These are phyloP conservation scores for Cryptotermes secundus DNA, from an alignment of 1,140 invertebrate genomes.

Conservation along the genomic window DNA sequence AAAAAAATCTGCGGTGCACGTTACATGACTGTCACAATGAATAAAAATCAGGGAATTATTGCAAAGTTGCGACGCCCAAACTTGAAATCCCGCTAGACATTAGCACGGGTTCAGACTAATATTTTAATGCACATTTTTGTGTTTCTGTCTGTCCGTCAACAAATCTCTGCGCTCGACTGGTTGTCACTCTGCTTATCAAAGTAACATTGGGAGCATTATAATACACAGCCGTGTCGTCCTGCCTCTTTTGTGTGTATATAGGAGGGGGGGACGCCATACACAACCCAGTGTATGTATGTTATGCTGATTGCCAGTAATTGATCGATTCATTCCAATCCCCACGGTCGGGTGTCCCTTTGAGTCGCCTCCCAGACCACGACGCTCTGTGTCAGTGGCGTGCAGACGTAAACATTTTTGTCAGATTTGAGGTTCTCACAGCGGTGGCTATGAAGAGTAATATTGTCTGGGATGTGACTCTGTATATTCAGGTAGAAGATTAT, in stretches of 20 bases:
- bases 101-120: not conserved
- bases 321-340: conserved; percentile 11
- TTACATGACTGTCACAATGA: not conserved
- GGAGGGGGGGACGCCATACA: not conserved
- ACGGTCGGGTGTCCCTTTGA: conserved; percentile 8
- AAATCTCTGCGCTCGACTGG: not conserved
- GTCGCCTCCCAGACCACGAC: conserved; percentile 6
- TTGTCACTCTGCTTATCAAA: conserved; percentile 19
- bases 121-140: conserved; percentile 7
- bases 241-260: not conserved
- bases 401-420: not conserved
- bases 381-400: not conserved
- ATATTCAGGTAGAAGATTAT: too few relatives aligned
- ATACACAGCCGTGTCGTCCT: not conserved
- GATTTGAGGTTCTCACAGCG: too few relatives aligned
- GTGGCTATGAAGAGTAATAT: too few relatives aligned
- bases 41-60: conserved; percentile 8
- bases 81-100: not conserved
- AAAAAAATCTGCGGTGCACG: not conserved
- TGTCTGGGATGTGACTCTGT: too few relatives aligned
- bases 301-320: conserved; percentile 19
- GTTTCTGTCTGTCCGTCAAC: conserved; percentile 1
- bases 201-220: not conserved
- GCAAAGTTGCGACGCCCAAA: not conserved
- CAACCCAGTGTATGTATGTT: conserved; percentile 12